Evolutionary conservation across 1,140 invertebrate species (phyloP), one percentile per base, ranked within the genome.

Genomic region (Dryas iulia): DNA sequence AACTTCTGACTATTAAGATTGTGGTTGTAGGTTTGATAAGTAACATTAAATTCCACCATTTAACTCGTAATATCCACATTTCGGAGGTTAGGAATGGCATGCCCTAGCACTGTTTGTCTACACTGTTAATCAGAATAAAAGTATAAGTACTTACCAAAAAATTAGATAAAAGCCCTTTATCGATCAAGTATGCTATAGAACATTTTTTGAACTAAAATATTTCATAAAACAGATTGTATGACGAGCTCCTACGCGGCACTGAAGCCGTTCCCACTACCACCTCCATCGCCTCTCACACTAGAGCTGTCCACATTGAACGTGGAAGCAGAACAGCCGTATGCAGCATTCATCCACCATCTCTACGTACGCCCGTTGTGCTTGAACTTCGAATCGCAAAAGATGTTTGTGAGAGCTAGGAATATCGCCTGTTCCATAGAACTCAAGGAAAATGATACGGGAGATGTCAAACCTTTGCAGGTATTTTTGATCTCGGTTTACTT

Each of bases 371-470:
- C 98, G 0, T 91, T 96, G 65, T 94, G 92, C 60, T 91, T 99
- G 7, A 96, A 95, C 81, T 98, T 98, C 84, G 98, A 98, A 86
- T 95, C 95, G n/a, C 97, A 98, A 88, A 98, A 98, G 84, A 93
- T 95, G 74, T 97, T 98, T 78, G 95, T 94, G 0, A 92, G 97
- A 83, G 97, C 98, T 0, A 93, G 98, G 75, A 99, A 99, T 83
- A 97, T 99, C 76, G 96, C 97, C 0, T 98, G 97, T 71, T 94
- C 95, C 47, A 93, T 99, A 7, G 97, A 99, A 90, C 82, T 99
- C 23, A 93, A 95, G 60, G 97, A 98, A 77, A 94, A 94, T 31
- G 89, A 90, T 62, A 78, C 77, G 6, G 89, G 86, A 1, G 89
- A 90, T 39, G 82, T 83, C 64, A 86, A 83, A 65, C 67, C 86